Conservation (phyloP, 2,797 vertebrate genomes). For the Xiphorhynchus erythropygius region DNA sequence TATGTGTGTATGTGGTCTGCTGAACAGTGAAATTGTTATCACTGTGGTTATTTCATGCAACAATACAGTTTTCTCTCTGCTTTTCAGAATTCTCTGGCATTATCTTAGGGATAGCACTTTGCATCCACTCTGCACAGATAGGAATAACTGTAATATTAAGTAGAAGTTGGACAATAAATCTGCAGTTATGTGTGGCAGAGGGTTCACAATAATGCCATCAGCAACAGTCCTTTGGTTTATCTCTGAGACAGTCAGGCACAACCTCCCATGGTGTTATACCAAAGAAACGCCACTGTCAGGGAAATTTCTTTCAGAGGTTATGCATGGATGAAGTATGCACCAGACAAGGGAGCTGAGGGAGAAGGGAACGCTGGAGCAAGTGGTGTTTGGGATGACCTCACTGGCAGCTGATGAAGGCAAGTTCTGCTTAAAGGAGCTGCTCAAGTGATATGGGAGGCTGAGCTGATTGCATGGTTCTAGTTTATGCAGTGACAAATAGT, state of each 20-base stretch:
- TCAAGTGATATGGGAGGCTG: accelerated
- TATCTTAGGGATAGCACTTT: neutral
- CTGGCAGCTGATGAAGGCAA: neutral
- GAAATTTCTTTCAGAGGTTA: neutral
- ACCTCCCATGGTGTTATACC: neutral
- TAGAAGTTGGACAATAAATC: neutral
- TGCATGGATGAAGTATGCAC: neutral
- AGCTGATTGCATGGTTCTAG: neutral
- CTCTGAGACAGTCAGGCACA: neutral
- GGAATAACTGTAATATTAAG: neutral
- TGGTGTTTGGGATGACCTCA: neutral
- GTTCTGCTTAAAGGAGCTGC: neutral
- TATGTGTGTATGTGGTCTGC: neutral
- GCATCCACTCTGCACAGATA: neutral
- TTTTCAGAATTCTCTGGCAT: neutral
- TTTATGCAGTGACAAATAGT: neutral
- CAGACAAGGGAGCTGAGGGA: neutral
- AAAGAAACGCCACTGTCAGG: neutral
- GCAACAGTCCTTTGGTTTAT: neutral
- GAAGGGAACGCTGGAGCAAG: neutral
- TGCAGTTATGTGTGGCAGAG: neutral
- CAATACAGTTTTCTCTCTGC: neutral
- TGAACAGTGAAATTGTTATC: neutral
- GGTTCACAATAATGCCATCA: neutral
- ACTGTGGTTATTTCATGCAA: neutral